These are phyloP conservation scores for Drosophila ezoana DNA, from an alignment of 2,888 invertebrate species.

Conservation along the genomic window DNA sequence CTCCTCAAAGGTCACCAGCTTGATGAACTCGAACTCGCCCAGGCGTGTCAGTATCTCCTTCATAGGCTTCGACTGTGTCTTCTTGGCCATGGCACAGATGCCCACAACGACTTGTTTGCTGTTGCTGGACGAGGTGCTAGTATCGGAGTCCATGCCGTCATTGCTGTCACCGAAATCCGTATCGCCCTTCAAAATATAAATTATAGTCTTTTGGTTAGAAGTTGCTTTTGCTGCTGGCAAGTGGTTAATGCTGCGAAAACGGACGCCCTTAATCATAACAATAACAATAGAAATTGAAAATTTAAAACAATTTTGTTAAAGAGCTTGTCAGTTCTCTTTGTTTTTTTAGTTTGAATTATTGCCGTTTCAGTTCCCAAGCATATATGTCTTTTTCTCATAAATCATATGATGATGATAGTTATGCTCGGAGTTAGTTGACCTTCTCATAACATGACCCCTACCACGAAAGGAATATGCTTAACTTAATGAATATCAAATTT, in stretches of 20 bases:
- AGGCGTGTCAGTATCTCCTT: constrained; percentile 98
- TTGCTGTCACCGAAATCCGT: constrained; percentile 90
- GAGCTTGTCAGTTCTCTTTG: neutral
- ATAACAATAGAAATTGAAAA: neutral
- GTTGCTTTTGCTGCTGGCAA: neutral
- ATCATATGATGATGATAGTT: neutral
- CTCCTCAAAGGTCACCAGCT: constrained; percentile 97
- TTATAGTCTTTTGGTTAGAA: neutral
- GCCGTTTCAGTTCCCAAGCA: neutral
- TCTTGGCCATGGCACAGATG: constrained; percentile 99
- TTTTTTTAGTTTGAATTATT: neutral
- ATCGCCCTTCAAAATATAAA: constrained; percentile 87
- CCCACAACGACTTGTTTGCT: constrained; percentile 98
- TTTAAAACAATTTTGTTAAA: too few species aligned
- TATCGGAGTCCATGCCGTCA: constrained; percentile 87
- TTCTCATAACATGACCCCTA: too few species aligned
- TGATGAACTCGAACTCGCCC: constrained; percentile 98
- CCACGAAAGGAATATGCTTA: too few species aligned
- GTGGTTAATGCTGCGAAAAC: neutral
- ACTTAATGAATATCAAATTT: neutral
- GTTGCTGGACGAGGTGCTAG: constrained; percentile 86
- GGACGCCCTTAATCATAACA: neutral
- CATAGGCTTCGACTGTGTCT: constrained; percentile 99
- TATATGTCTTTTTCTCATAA: neutral
- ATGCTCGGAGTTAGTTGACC: too few species aligned